These are phyloP conservation scores for Phoenicopterus ruber DNA, from an alignment of 2,113 vertebrate genomes.

Conservation along the genomic window DNA sequence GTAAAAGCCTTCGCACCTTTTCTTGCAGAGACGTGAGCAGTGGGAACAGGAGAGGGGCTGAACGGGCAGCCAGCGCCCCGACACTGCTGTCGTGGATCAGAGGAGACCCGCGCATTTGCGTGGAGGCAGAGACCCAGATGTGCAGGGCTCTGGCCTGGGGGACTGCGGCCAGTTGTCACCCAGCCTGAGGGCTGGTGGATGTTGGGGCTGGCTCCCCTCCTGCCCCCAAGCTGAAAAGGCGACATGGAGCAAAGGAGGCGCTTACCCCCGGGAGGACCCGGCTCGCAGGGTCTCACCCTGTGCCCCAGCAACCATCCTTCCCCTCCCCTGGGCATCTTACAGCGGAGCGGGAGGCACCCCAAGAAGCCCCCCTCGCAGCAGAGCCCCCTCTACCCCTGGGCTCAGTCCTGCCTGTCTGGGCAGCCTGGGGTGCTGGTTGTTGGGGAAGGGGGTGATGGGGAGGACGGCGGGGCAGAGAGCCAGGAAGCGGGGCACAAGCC, in stretches of 20 bases:
- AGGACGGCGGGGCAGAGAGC: not conserved
- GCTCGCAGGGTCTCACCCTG: not conserved
- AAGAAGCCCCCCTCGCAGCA: not conserved
- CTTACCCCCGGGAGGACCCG: too few relatives aligned
- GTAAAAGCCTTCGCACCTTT: not conserved
- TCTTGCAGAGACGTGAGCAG: not conserved
- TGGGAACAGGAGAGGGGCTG: not conserved
- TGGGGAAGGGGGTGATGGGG: not conserved
- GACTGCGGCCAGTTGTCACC: not conserved
- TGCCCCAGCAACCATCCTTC: not conserved
- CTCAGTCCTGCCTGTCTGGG: too few relatives aligned
- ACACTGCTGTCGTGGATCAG: fast-evolving
- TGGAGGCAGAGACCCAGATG: fast-evolving
- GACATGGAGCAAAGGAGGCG: not conserved
- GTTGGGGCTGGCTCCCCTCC: not conserved
- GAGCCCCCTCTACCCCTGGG: not conserved
- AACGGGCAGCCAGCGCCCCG: not conserved
- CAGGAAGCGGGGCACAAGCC: not conserved
- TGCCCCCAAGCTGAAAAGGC: not conserved
- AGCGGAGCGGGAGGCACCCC: not conserved
- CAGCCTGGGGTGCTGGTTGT: not conserved
- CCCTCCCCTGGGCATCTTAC: not conserved
- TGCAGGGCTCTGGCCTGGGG: not conserved
- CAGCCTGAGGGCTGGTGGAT: not conserved
- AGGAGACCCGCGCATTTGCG: not conserved